Evolutionary conservation across 2,888 invertebrate genomes (phyloP), one percentile per base, ranked within the genome.

Genomic region (Metopia argyrocephala): DNA sequence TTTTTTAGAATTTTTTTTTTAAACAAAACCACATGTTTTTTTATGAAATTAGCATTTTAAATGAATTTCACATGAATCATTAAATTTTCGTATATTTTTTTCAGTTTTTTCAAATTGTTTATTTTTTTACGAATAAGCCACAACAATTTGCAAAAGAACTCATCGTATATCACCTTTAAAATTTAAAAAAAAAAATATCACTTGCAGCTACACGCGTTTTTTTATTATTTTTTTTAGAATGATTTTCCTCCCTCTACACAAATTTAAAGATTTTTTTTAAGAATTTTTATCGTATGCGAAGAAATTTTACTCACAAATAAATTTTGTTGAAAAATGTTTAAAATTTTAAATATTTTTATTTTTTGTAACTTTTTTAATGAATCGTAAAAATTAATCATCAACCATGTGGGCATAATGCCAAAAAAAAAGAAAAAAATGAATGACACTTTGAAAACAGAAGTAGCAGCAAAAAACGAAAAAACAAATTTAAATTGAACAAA

Each of bases 321-420:
- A 38, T 12, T 70, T 68, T 81, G 61, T 74, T 50, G 61, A 57
- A 70, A 78, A 78, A 78, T 78, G 70, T 52, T 70, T 78, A 74
- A 81, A 81, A 81, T 81, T 78, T 81, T 5, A 75, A 81, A 74
- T 70, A 75, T 81, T 5, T 38, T 15, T n/a, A n/a, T n/a, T 71
- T 70, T 31, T 70, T 70, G 61, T 69, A 69, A 59, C 59, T 68
- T 64, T 50, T 59, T 61, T 25, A 45, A 28, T 76, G 56, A 78
- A 74, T 61, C 52, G 73, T 54, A 76, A 81, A 76, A 66, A 75
- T 81, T 81, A 78, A 81, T 81, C 78, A 81, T 78, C 81, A 78
- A 9, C 9, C 62, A 56, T 70, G 66, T 78, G 74, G 79, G 81
- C 81, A 75, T 59, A 52, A 54, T 23, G 81, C 81, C 81, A 78